Percentiles rank a stretch among this genome's conserved stretches.
phyloP scores from a whole-genome alignment of 2,888 invertebrate species.

The Andrena flavipes region DNA sequence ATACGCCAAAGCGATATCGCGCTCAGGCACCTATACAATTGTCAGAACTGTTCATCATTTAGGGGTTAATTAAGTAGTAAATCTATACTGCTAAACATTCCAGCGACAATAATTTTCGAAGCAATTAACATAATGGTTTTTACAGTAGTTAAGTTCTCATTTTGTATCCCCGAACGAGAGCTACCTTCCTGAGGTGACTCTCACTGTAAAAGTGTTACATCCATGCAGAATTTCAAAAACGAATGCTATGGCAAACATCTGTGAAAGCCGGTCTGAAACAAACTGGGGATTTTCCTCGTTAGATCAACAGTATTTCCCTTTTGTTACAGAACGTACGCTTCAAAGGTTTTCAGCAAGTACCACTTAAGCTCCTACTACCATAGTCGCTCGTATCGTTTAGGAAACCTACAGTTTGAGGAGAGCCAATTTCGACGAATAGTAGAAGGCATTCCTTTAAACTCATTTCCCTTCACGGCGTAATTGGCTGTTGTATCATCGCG shows the following conservation, averaged over 20 bases:
- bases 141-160: too few species aligned
- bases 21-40: too few species aligned
- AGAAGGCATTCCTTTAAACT: constrained; percentile 55
- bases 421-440: constrained; percentile 45
- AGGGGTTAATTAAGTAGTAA: too few species aligned
- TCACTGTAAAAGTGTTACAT: too few species aligned
- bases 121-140: too few species aligned
- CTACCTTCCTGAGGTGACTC: too few species aligned
- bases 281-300: background rate
- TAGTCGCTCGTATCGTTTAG: constrained; percentile 39
- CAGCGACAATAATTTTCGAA: too few species aligned
- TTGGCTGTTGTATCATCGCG: constrained; percentile 50
- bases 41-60: too few species aligned
- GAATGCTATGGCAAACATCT: background rate
- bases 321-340: constrained; percentile 27
- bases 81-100: too few species aligned
- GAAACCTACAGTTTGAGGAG: constrained; percentile 43
- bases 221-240: background rate
- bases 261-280: background rate
- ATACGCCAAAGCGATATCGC: too few species aligned
- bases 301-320: constrained; percentile 9
- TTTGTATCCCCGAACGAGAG: too few species aligned
- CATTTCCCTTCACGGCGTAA: constrained; percentile 57
- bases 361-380: constrained; percentile 25
- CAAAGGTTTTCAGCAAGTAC: constrained; percentile 19